These are phyloP conservation scores for Drosophila parvula DNA, from an alignment of 1,140 invertebrate genomes.

Conservation along the genomic window DNA sequence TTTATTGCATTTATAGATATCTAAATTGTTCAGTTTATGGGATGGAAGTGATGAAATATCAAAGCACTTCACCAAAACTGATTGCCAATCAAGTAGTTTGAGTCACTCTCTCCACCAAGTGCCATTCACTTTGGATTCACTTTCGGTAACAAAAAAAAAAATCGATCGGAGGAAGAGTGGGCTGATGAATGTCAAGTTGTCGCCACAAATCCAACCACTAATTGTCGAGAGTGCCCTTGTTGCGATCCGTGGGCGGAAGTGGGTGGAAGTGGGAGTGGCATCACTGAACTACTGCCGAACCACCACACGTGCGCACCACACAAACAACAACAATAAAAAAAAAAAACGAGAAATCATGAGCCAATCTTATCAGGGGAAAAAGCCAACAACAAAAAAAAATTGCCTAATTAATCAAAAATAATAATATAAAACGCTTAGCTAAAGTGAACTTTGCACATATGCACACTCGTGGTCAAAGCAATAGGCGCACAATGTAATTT, in stretches of 20 bases:
- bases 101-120: background rate
- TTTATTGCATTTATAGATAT: too few species aligned
- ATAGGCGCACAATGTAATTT: background rate
- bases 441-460: slow-evolving; percentile 27
- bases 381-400: slow-evolving; percentile 37
- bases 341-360: slow-evolving; percentile 8
- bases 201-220: slow-evolving; percentile 20
- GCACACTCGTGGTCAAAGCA: background rate
- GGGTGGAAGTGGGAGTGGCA: slow-evolving; percentile 22
- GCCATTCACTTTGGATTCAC: slow-evolving; percentile 19
- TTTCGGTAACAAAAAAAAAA: slow-evolving; percentile 13
- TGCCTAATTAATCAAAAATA: slow-evolving; percentile 63
- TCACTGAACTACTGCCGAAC: slow-evolving; percentile 2
- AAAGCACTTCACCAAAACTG: slow-evolving; percentile 10
- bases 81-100: slow-evolving; percentile 22
- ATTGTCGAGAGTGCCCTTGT: slow-evolving; percentile 32
- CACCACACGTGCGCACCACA: slow-evolving; percentile 24
- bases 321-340: background rate
- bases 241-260: slow-evolving; percentile 25
- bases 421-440: slow-evolving; percentile 45
- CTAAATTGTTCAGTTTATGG: background rate
- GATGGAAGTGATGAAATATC: slow-evolving; percentile 5
- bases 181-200: slow-evolving; percentile 34
- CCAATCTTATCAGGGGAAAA: slow-evolving; percentile 54
- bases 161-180: slow-evolving; percentile 14